Conservation (phyloP, 2,888 invertebrate genomes). For the Lissocephala sabroskyi region DNA sequence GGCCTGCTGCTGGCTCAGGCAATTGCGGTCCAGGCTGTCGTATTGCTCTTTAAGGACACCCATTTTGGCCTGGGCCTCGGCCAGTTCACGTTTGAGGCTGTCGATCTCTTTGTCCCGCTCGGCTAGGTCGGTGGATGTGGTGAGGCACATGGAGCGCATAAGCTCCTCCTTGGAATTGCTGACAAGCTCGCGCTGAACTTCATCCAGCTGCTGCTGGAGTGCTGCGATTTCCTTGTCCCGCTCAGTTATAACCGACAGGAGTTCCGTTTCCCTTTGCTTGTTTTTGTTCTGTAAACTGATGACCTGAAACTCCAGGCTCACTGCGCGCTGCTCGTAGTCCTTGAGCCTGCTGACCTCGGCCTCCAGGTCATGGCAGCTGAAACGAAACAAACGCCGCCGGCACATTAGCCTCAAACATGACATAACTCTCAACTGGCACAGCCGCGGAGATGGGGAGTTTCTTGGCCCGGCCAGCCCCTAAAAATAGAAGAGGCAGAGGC, state of each 20-base stretch:
- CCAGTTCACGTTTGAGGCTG: slow-evolving; percentile 39
- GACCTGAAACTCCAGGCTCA: slow-evolving; percentile 73
- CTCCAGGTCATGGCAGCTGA: slow-evolving; percentile 45
- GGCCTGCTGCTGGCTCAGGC: slow-evolving; percentile 33
- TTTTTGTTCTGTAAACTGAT: slow-evolving; percentile 74
- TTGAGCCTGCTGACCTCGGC: slow-evolving; percentile 42
- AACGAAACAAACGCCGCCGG: slow-evolving; percentile 11
- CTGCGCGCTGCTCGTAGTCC: slow-evolving; percentile 72
- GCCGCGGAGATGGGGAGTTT: too few species aligned
- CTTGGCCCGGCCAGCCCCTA: slow-evolving; percentile 22
- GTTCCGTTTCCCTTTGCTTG: slow-evolving; percentile 75
- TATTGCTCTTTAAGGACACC: slow-evolving; percentile 47
- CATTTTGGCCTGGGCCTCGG: slow-evolving; percentile 38
- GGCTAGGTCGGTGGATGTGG: slow-evolving; percentile 20
- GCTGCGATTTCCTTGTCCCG: slow-evolving; percentile 46
- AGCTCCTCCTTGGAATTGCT: slow-evolving; percentile 54
- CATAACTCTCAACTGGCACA: too few species aligned
- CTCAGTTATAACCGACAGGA: slow-evolving; percentile 74
- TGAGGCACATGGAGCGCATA: slow-evolving; percentile 44
- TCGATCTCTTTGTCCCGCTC: too few species aligned
- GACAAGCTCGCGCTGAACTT: slow-evolving; percentile 39
- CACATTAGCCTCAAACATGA: too few species aligned
- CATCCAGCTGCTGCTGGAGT: slow-evolving; percentile 43
- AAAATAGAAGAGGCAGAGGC: slow-evolving; percentile 36
- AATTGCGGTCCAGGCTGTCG: slow-evolving; percentile 39